A percentile compares a stretch with the other conserved stretches of the same genome.
Conservation (phyloP, 2,888 invertebrate species). For the Rhaphigaster nebulosa region DNA sequence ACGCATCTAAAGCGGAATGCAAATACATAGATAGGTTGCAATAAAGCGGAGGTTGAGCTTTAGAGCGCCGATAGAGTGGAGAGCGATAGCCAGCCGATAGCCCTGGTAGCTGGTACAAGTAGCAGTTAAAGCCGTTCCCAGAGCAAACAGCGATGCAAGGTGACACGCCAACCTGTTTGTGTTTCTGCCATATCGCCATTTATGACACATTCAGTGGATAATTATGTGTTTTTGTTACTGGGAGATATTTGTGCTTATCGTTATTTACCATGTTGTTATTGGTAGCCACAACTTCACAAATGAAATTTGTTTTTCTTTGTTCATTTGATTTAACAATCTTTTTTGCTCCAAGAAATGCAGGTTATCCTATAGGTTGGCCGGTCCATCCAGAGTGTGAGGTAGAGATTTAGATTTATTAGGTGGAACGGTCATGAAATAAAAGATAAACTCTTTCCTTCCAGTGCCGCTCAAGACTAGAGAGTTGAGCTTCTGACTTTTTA, state of each 20-base stretch:
- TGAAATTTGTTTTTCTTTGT: too few species aligned
- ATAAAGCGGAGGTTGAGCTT: background rate
- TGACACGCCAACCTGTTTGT: background rate
- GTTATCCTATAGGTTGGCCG: too few species aligned
- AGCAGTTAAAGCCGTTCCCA: background rate
- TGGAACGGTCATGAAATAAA: too few species aligned
- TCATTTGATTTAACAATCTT: too few species aligned
- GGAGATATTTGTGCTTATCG: background rate
- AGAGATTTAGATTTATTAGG: too few species aligned
- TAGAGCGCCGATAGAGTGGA: background rate
- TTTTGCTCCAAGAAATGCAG: too few species aligned
- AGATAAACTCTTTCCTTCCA: too few species aligned
- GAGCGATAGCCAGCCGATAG: background rate
- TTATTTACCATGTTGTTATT: background rate
- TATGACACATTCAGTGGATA: background rate
- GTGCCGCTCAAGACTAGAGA: too few species aligned
- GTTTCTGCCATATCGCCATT: background rate
- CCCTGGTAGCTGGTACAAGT: background rate
- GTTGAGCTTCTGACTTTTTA: too few species aligned
- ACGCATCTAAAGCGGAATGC: background rate
- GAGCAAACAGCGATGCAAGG: background rate
- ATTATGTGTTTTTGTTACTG: conserved; percentile 3
- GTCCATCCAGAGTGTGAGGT: too few species aligned
- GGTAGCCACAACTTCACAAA: background rate
- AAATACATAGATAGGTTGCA: background rate